These are phyloP conservation scores for Serripes groenlandicus DNA, from an alignment of 2,888 invertebrate genomes.

Conservation along the genomic window DNA sequence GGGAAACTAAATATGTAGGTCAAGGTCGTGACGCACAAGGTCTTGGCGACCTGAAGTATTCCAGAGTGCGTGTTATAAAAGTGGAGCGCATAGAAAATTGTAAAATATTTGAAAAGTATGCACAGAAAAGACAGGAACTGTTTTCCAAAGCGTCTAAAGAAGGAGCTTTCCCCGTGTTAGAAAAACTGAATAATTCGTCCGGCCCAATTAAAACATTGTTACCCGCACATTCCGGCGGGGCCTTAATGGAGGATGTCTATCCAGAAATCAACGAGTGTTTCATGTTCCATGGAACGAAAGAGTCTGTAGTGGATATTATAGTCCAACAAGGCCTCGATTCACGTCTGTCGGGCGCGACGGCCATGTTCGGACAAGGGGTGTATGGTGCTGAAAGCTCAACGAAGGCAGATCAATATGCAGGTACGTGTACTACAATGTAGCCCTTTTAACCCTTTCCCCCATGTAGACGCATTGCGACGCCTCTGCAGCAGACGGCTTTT, in stretches of 20 bases:
- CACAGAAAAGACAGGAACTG: constrained; percentile 65
- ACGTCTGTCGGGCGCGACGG: constrained; percentile 57
- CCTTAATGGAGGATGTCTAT: constrained; percentile 52
- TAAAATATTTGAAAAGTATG: constrained; percentile 72
- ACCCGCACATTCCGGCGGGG: not conserved
- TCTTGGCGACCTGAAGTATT: constrained; percentile 57
- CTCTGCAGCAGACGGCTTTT: not conserved
- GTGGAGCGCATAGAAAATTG: constrained; percentile 78
- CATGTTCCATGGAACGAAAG: constrained; percentile 71
- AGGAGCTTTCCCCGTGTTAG: constrained; percentile 32
- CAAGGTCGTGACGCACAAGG: constrained; percentile 78
- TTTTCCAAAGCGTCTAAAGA: constrained; percentile 62
- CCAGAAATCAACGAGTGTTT: constrained; percentile 71
- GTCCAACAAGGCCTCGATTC: constrained; percentile 67
- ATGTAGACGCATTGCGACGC: too few relatives aligned
- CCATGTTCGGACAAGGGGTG: constrained; percentile 73
- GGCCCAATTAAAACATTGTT: constrained; percentile 45
- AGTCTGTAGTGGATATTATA: constrained; percentile 55
- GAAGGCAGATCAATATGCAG: constrained; percentile 73
- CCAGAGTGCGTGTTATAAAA: constrained; percentile 66
- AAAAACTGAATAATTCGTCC: constrained; percentile 33
- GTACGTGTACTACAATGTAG: too few relatives aligned
- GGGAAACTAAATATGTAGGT: constrained; percentile 70
- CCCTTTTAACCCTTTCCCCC: too few relatives aligned
- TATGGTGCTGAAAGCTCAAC: constrained; percentile 73